These are phyloP conservation scores for Rhabdornis inornatus DNA, from an alignment of 2,113 vertebrate species.

Conservation along the genomic window DNA sequence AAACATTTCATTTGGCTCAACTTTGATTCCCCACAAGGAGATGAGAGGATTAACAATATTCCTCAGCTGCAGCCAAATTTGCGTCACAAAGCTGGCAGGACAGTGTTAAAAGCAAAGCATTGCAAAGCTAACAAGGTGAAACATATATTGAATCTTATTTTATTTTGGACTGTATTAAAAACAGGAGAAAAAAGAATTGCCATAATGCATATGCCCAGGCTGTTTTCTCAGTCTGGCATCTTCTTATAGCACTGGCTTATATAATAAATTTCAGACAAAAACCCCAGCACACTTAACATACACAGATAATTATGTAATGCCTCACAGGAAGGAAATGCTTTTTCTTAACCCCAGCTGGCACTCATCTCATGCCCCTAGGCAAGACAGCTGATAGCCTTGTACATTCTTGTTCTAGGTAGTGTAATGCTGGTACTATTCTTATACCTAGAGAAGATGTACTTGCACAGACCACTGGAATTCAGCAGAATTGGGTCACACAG, in stretches of 20 bases:
- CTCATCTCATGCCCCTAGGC: not conserved
- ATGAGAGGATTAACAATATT: slow-evolving; percentile 45
- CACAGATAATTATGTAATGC: not conserved
- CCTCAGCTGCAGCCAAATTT: slow-evolving; percentile 8
- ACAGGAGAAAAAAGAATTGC: not conserved
- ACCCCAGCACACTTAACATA: not conserved
- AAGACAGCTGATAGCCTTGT: slow-evolving; percentile 30
- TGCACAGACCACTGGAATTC: not conserved
- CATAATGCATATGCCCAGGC: not conserved
- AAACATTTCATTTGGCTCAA: slow-evolving; percentile 32
- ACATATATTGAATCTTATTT: not conserved
- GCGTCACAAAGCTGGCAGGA: not conserved
- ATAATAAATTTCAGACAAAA: slow-evolving; percentile 23
- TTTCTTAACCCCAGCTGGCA: slow-evolving; percentile 7
- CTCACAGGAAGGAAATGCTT: slow-evolving; percentile 2
- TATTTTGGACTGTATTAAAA: not conserved
- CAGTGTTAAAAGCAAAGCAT: not conserved
- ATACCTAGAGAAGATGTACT: not conserved
- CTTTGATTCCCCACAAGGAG: slow-evolving; percentile 14
- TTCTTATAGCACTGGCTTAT: not conserved
- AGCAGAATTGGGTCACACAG: slow-evolving; percentile 16
- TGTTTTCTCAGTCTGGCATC: not conserved
- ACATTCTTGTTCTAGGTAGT: slow-evolving; percentile 17
- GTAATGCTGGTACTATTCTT: slow-evolving; percentile 42
- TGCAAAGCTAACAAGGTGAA: slow-evolving; percentile 14